Base-by-base conservation (phyloP, 2,113 vertebrate species). In the Laticauda colubrina region DNA sequence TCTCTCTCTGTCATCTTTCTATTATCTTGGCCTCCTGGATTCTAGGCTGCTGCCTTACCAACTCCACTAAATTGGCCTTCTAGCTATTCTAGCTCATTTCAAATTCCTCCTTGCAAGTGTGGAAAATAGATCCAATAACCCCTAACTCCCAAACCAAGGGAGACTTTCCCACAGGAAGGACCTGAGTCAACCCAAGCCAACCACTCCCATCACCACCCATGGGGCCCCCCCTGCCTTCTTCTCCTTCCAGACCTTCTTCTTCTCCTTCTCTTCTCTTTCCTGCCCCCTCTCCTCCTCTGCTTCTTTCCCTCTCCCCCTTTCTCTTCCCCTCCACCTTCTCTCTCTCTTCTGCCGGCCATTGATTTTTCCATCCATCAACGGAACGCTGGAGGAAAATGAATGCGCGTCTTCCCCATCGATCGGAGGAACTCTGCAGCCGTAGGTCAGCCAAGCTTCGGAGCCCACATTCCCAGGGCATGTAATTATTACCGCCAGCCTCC, bases 291-390 rank as follows among this genome's bases (percentile, higher is more conserved):
- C 53, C 8, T 20, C 29, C 45, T 54, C 51, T 59, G 2, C 15
- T 61, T 51, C 18, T 43, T 64, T 21, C 89, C 34, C 10, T 51
- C 4, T 20, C 18, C 21, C 48, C 29, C n/a, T 18, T 43, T 21
- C 54, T 59, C 34, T 56, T 43, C 55, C 54, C 88, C 11, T 45
- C 54, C 34, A 12, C 14, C 3, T 45, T 69, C 69, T 85, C 29
- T 54, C 29, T 55, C 69, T 87, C 57, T 96, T 93, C 95, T 3
- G 90, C 95, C 94, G 96, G 93, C 75, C 96, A 98, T 98, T 94
- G 97, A 98, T 98, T 98, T 98, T 97, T 97, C 97, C 96, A 97
- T 97, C 97, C 97, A 94, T 97, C 97, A 98, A 97, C 59, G 94
- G 95, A 98, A 97, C 92, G 96, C 97, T 96, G 91, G 95, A 97